These are phyloP conservation scores for Drosophila merina DNA, from an alignment of 2,888 invertebrate genomes.

Conservation along the genomic window DNA sequence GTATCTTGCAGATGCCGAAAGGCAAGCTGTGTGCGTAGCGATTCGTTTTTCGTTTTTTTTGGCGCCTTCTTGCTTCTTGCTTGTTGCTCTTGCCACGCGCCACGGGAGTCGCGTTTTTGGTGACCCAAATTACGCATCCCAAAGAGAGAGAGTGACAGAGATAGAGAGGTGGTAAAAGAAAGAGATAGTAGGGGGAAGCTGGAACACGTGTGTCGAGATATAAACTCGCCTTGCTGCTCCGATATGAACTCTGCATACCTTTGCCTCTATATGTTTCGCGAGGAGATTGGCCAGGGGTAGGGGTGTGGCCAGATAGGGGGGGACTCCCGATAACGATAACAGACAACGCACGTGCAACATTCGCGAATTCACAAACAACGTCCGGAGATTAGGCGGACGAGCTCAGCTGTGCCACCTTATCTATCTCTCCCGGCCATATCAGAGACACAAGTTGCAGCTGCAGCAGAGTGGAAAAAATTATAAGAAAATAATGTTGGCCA, in stretches of 20 bases:
- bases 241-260: conserved; percentile 43
- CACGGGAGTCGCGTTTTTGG: conserved; percentile 38
- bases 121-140: conserved; percentile 72
- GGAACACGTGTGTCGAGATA: conserved; percentile 42
- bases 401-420: conserved; percentile 30
- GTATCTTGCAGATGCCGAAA: conserved; percentile 55
- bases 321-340: conserved; percentile 23
- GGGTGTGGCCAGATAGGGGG: neutral
- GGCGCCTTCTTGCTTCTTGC: conserved; percentile 50
- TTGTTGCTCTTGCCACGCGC: conserved; percentile 43
- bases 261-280: conserved; percentile 6
- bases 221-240: conserved; percentile 27
- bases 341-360: conserved; percentile 43
- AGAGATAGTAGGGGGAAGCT: conserved; percentile 1
- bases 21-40: conserved; percentile 20
- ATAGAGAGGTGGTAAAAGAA: neutral
- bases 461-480: conserved; percentile 19
- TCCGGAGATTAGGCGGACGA: conserved; percentile 19
- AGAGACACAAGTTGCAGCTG: conserved; percentile 32
- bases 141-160: neutral
- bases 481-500: neutral
- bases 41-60: conserved; percentile 7
- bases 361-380: conserved; percentile 44
- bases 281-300: conserved; percentile 15
- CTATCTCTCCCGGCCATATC: conserved; percentile 18